Evolutionary conservation across 2,113 vertebrate genomes (phyloP), one percentile per base, ranked within the genome.

Genomic region (Peucedramus taeniatus): DNA sequence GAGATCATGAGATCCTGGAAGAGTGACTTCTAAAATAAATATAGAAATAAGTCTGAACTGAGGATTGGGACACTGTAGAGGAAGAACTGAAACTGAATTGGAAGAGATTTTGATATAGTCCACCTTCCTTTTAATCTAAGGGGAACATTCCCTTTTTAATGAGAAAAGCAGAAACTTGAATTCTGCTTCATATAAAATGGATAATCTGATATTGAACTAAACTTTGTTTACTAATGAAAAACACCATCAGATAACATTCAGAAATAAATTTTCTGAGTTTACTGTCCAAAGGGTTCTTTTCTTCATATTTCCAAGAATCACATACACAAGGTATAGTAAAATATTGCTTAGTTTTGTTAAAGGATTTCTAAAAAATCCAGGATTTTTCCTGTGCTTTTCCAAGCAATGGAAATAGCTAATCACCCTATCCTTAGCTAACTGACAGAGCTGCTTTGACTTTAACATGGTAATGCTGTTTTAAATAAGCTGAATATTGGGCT

Each of bases 61-160:
- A 93, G 93, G 89, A 89, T 76, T 93, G 80, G 64, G 59, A 90
- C 59, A 94, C 45, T 0, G 0, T 80, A 86, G 30, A 76, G 65
- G n/a, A 94, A 95, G 93, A 89, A 83, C 5, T 85, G 56, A 83
- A 82, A 78, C 72, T 74, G 78, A 65, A 63, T 69, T 94, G 90
- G 74, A 94, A 87, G 64, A 59, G 39, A 37, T 87, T 96, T 82
- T 91, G 72, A 83, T 93, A 82, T 54, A 94, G 91, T 87, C 87
- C 76, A 81, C 88, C n/a, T 95, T 94, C 39, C 54, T 93, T 95
- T 96, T 92, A 93, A 94, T 95, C 92, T 95, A 96, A 96, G 54
- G 94, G 92, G 65, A 94, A 65, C 83, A 91, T 80, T 76, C 75
- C 83, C 31, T 79, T 89, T 84, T 87, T 95, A 95, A 90, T 91